Base-by-base conservation (phyloP, 2,888 invertebrate species). In the Mesorhabditis belari region DNA sequence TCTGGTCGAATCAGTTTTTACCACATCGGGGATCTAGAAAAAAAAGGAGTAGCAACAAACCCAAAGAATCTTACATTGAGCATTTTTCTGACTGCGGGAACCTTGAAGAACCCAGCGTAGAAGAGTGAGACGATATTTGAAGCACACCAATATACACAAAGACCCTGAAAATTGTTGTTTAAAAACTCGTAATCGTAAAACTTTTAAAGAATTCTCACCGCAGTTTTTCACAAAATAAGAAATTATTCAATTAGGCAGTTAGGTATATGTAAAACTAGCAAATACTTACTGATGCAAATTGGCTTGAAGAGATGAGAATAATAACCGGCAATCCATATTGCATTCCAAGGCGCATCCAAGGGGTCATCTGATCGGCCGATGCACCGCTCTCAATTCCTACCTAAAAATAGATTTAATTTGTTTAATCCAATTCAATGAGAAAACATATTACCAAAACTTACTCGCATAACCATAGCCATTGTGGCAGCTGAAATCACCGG, bases 401-500 rank as follows among this genome's bases (percentile, higher is more conserved):
- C 66, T 66, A 44, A 28, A 35, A 19, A 35, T n/a, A 23, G 12
- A 56, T 35, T 35, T 35, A 35, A 35, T 35, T 35, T 35, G 9
- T 35, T 35, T 35, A 35, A 17, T 35, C n/a, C n/a, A 35, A n/a
- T n/a, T n/a, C n/a, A n/a, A 54, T 77, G 76, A 55, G 77, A 70
- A 54, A 79, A 78, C 19, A 66, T 66, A 62, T 64, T 26, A n/a
- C n/a, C n/a, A n/a, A 23, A 19, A 51, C 67, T 54, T 66, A 83
- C 87, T 83, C 91, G 90, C 58, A 94, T 87, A 2, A 92, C 92
- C 0, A 88, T 82, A 81, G 87, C 88, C 77, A 96, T 83, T 1
- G 94, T 92, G 0, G 86, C 83, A 82, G 90, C 88, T 1, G 94
- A 94, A 56, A 92, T 84, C 1, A 92, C 5, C 0, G 96, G 96